phyloP scores from a whole-genome alignment of 2,797 vertebrate genomes.

The Acrossocheilus fasciatus region DNA sequence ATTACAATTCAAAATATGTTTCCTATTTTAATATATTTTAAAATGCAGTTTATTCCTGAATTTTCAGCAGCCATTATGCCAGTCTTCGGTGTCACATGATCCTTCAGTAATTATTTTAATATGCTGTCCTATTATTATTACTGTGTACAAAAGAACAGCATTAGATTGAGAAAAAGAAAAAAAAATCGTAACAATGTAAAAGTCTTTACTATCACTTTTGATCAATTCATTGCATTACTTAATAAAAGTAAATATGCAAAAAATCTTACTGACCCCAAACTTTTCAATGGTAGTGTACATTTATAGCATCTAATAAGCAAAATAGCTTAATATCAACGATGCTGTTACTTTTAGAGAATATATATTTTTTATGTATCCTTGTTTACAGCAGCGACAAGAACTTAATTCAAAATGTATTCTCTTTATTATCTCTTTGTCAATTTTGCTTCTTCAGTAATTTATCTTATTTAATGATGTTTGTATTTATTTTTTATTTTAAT shows the following conservation, averaged over 20 bases:
- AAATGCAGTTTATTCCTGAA: not conserved
- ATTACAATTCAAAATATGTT: not conserved
- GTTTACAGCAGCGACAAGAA: not conserved
- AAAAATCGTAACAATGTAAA: not conserved
- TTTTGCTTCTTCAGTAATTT: not conserved
- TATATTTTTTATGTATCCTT: not conserved
- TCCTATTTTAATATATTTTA: not conserved
- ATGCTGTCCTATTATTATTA: not conserved
- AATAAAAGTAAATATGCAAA: not conserved
- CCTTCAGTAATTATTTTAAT: not conserved
- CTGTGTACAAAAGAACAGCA: not conserved
- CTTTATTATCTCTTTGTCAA: not conserved
- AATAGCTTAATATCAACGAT: not conserved
- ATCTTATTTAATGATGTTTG: not conserved
- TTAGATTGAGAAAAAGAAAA: no score
- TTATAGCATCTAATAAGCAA: not conserved
- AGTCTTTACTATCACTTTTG: not conserved
- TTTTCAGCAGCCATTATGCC: not conserved
- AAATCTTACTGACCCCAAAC: not conserved
- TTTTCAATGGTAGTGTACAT: not conserved
- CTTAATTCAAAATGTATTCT: not conserved
- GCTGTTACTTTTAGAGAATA: not conserved
- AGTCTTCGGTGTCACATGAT: not conserved
- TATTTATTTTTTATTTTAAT: not conserved
- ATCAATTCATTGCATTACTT: not conserved